phyloP scores from a whole-genome alignment of 2,797 vertebrate species.

The Hydrolagus colliei region DNA sequence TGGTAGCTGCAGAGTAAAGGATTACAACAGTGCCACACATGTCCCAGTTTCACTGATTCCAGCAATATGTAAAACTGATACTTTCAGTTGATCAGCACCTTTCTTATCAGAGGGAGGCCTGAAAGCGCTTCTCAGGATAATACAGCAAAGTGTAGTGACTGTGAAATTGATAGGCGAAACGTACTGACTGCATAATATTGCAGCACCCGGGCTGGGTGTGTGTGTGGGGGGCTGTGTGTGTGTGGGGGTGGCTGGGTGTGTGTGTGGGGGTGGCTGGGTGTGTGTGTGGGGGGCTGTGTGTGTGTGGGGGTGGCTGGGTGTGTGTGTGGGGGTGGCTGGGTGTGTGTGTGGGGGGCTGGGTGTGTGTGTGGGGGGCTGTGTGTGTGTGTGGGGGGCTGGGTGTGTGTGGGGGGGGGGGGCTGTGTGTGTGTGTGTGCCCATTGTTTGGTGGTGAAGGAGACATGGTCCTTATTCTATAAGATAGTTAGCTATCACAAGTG shows the following conservation, averaged over 20 bases:
- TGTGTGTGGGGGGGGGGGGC: too few species aligned
- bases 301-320: not conserved
- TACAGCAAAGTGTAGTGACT: too few species aligned
- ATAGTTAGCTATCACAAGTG: constrained; percentile 16
- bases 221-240: not conserved
- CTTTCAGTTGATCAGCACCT: too few species aligned
- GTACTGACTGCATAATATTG: not conserved
- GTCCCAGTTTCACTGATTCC: not conserved
- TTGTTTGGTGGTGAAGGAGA: not conserved
- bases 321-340: not conserved
- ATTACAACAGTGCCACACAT: not conserved
- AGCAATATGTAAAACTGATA: not conserved
- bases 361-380: not conserved
- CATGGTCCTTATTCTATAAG: constrained; percentile 9
- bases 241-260: not conserved
- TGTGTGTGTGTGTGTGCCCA: not conserved
- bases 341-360: not conserved
- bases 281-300: too few species aligned
- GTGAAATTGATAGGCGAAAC: not conserved
- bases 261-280: too few species aligned
- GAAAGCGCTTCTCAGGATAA: too few species aligned
- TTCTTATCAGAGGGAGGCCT: too few species aligned
- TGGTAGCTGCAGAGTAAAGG: not conserved
- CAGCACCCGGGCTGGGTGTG: not conserved
- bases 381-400: not conserved